Evolutionary conservation across 2,113 vertebrate species (phyloP), one percentile per base, ranked within the genome.

Genomic region (Ibidorhyncha struthersii): DNA sequence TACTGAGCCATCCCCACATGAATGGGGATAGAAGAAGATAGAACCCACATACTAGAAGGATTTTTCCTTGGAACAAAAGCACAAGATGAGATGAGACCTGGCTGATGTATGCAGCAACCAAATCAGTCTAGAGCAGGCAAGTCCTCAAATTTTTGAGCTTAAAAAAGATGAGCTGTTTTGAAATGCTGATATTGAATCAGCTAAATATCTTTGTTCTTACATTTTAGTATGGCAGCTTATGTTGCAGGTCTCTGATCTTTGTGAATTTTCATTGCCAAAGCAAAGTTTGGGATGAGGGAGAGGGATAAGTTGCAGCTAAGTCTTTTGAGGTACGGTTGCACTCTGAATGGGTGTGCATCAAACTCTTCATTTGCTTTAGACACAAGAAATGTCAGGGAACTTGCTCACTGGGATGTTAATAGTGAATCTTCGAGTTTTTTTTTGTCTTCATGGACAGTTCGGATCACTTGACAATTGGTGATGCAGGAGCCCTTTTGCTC

Each of bases 361-460:
- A 38, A 36, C 25, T 65, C 59, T 8, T 34, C 6, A 2, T 14
- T 13, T 63, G 45, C 32, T 65, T 32, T 23, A 45, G 62, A 59
- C 25, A 29, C 19, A 19, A 22, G 26, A 41, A 53, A 7, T 36
- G 14, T 25, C 22, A 26, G 43, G 23, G 66, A 70, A n/a, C 36
- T 70, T 0, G 0, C 22, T 59, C 7, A 25, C 20, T 36, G 45
- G 32, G n/a, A 38, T 61, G 21, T 47, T 65, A 45, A 7, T 38
- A 66, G 30, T 53, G 19, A 26, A 38, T 26, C 21, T 43, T 4
- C 14, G 27, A 53, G n/a, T 65, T 10, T 2, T 18, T 43, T 34
- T 56, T 61, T 29, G 7, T 16, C 12, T 58, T 19, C 38, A 21
- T 4, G 2, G 2, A 10, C 0, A 21, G 49, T n/a, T 78, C 0